Base-by-base conservation (phyloP, 2,888 invertebrate species). In the Onchidella celtica region DNA sequence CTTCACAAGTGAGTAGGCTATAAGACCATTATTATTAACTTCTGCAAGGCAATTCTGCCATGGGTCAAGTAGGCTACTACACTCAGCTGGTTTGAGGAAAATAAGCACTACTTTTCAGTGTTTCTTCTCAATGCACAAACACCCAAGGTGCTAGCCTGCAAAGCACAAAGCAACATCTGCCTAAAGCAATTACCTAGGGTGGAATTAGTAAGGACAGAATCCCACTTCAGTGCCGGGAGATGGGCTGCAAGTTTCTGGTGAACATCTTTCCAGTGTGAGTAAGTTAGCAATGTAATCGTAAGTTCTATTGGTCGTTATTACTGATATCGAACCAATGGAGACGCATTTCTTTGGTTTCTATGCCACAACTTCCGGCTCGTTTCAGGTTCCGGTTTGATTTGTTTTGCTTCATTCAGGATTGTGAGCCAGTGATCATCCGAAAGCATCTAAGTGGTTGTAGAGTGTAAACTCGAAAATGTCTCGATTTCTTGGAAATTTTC, bases 401-500 rank as follows among this genome's bases (percentile, higher is more conserved):
- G 55, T 66, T 57, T 3, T 61, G 11, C 36, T 27, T 14, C 1
- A 3, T 65, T 55, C 32, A 47, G 32, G 65, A 66, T 40, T 65
- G 61, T 27, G 47, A 32, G 75, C 29, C 61, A 29, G 29, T 57
- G 24, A 75, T 32, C 24, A 76, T 66, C 76, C 34, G 47, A 55
- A 65, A 76, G 29, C 55, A 76, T 76, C 66, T n/a, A 34, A 17
- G 47, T 3, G 14, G 17, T 47, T 21, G 2, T 17, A 4, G n/a
- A n/a, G 29, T 24, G 55, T 14, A 55, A 24, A 3, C 76, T 24
- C 38, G 24, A 66, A 59, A 75, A 88, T 87, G 87, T 79, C 84
- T 57, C 82, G 80, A 75, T 59, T 87, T 38, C 78, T 89, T 24
- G 88, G 87, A 78, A 89, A 85, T 79, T 88, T 90, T 63, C 72